phyloP scores from a whole-genome alignment of 2,888 invertebrate genomes.

The Spodoptera littoralis region DNA sequence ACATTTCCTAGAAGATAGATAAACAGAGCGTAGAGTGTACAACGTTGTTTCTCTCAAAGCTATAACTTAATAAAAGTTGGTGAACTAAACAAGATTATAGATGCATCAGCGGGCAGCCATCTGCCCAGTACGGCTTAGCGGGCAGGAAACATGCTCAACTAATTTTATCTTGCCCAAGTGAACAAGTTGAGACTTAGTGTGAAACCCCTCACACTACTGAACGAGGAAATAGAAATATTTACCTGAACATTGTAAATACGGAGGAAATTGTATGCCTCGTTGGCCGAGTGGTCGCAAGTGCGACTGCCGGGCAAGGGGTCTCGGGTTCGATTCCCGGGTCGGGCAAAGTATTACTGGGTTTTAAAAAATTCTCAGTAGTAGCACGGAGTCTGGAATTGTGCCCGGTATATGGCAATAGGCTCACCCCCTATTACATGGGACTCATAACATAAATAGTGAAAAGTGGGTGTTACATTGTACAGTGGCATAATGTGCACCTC shows the following conservation, averaged over 20 bases:
- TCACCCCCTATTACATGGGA: too few relatives aligned
- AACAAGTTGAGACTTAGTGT: slow-evolving; percentile 39
- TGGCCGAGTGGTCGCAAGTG: too few relatives aligned
- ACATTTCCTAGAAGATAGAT: not conserved
- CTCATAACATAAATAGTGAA: too few relatives aligned
- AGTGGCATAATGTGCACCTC: too few relatives aligned
- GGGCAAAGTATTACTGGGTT: too few relatives aligned
- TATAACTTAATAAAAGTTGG: slow-evolving; percentile 33
- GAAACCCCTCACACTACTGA: slow-evolving; percentile 16
- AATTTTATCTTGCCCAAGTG: slow-evolving; percentile 30
- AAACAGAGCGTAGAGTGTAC: not conserved
- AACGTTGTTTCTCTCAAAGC: slow-evolving; percentile 9
- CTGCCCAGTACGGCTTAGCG: slow-evolving; percentile 13
- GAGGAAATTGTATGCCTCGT: too few relatives aligned
- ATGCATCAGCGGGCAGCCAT: slow-evolving; percentile 26
- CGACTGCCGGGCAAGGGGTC: too few relatives aligned
- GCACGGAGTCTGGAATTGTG: too few relatives aligned
- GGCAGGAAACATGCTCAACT: slow-evolving; percentile 28
- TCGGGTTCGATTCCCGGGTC: too few relatives aligned
- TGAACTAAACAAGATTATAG: slow-evolving; percentile 41
- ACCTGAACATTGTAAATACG: not conserved
- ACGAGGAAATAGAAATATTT: slow-evolving; percentile 14
- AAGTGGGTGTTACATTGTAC: too few relatives aligned
- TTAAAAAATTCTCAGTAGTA: too few relatives aligned
- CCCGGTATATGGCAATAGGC: too few relatives aligned